These are phyloP conservation scores for Macropodus opercularis DNA, from an alignment of 2,797 vertebrate species.

Conservation along the genomic window DNA sequence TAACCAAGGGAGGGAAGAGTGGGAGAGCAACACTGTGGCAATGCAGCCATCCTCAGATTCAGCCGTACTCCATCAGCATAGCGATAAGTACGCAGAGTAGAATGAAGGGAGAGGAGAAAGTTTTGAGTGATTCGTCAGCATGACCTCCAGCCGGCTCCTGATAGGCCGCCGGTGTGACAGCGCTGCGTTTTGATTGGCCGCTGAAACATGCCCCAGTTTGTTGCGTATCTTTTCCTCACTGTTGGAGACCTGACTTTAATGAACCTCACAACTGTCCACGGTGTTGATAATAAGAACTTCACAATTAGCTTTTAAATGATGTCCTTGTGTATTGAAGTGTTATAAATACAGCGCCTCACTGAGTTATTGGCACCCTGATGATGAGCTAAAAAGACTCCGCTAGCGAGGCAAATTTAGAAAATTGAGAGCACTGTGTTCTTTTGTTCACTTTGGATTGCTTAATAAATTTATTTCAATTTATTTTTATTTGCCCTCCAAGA, in stretches of 20 bases:
- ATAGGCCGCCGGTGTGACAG: slow-evolving; percentile 53
- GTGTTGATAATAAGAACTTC: slow-evolving; percentile 64
- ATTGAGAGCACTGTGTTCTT: slow-evolving; percentile 22
- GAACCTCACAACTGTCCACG: slow-evolving; percentile 62
- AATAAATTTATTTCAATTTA: slow-evolving; percentile 31
- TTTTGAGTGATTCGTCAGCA: slow-evolving; percentile 74
- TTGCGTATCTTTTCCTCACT: slow-evolving; percentile 53
- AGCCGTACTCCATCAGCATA: slow-evolving; percentile 68
- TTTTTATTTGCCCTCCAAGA: slow-evolving; percentile 15
- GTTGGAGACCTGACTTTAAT: slow-evolving; percentile 69
- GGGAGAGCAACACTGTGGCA: slow-evolving; percentile 58
- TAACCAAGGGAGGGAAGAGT: slow-evolving; percentile 65
- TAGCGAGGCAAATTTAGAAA: slow-evolving; percentile 31
- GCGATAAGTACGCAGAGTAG: slow-evolving; percentile 62
- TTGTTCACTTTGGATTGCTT: slow-evolving; percentile 11
- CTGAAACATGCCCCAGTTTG: slow-evolving; percentile 63
- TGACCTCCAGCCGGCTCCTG: slow-evolving; percentile 44
- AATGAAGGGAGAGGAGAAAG: slow-evolving; percentile 45
- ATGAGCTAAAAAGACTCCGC: slow-evolving; percentile 35
- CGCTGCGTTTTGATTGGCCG: slow-evolving; percentile 60
- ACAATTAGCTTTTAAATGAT: slow-evolving; percentile 65
- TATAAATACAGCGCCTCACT: slow-evolving; percentile 42
- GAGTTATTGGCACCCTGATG: slow-evolving; percentile 42
- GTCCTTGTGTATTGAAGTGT: slow-evolving; percentile 46
- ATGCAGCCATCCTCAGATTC: slow-evolving; percentile 60